A percentile compares a stretch with the other conserved stretches of the same genome.
These are phyloP conservation scores for Anolis apletophallus DNA, from an alignment of 2,797 vertebrate genomes.

Conservation along the genomic window DNA sequence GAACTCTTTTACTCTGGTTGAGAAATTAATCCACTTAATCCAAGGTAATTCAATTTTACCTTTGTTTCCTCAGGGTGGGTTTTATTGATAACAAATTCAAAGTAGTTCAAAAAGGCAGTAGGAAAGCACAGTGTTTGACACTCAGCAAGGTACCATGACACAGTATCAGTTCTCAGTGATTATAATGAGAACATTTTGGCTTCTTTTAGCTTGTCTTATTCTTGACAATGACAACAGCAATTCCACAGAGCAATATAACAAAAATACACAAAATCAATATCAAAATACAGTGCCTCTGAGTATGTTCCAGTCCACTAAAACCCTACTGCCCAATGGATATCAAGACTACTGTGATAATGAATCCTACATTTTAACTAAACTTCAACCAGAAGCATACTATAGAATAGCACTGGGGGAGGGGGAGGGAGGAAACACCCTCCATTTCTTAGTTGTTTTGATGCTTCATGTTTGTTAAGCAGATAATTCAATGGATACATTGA, in stretches of 20 bases:
- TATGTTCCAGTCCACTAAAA: too few species aligned
- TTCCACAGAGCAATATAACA: background rate
- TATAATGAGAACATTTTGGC: background rate
- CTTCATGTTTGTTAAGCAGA: constrained; percentile 3
- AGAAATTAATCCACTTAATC: constrained; percentile 21
- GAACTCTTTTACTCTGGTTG: background rate
- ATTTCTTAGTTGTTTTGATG: background rate
- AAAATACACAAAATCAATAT: too few species aligned
- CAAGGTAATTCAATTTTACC: constrained; percentile 33
- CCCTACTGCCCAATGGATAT: too few species aligned
- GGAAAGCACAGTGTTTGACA: background rate
- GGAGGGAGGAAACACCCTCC: too few species aligned
- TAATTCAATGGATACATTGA: background rate
- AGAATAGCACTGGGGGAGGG: too few species aligned
- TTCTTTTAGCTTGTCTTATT: background rate
- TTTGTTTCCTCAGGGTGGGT: background rate
- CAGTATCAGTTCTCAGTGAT: background rate
- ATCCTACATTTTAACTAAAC: too few species aligned
- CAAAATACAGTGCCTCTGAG: too few species aligned
- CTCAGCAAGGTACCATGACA: background rate
- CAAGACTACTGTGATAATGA: too few species aligned
- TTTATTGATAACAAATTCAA: background rate
- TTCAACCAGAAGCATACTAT: too few species aligned
- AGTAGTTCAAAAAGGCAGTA: background rate
- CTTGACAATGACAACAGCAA: background rate